Conservation (phyloP, 2,797 vertebrate genomes). For the Pangasius larnaudii region DNA sequence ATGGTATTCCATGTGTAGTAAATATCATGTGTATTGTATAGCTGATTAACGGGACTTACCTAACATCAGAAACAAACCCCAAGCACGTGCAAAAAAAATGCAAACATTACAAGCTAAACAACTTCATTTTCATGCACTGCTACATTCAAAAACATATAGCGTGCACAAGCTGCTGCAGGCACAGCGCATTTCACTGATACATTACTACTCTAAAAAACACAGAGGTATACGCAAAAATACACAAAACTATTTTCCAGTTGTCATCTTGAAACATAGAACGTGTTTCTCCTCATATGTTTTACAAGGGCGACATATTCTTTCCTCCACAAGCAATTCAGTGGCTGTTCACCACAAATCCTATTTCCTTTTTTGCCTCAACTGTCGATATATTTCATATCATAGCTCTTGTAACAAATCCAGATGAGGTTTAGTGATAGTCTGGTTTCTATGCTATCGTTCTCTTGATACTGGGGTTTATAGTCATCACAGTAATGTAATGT, state of each 20-base stretch:
- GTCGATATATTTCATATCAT: not conserved
- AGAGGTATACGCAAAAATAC: not conserved
- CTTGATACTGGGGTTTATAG: not conserved
- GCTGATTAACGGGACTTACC: not conserved
- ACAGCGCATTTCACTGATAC: not conserved
- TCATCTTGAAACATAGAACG: not conserved
- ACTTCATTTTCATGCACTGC: not conserved
- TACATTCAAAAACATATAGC: not conserved
- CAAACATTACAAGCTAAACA: not conserved
- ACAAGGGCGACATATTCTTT: not conserved
- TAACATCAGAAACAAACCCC: not conserved
- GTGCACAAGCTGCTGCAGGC: not conserved
- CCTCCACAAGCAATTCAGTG: not conserved
- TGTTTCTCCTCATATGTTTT: not conserved
- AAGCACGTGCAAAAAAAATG: not conserved
- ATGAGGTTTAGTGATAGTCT: not conserved
- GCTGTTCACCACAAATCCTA: conserved; percentile 8
- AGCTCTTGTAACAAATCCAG: conserved; percentile 6
- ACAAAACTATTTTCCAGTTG: conserved; percentile 18
- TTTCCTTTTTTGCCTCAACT: not conserved
- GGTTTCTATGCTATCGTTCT: not conserved
- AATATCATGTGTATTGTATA: not conserved
- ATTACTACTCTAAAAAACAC: not conserved
- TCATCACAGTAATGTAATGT: not conserved
- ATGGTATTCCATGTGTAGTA: too few relatives aligned